Evolutionary conservation across 2,888 invertebrate genomes (phyloP).

Genomic region (Habroteleia sp.): DNA sequence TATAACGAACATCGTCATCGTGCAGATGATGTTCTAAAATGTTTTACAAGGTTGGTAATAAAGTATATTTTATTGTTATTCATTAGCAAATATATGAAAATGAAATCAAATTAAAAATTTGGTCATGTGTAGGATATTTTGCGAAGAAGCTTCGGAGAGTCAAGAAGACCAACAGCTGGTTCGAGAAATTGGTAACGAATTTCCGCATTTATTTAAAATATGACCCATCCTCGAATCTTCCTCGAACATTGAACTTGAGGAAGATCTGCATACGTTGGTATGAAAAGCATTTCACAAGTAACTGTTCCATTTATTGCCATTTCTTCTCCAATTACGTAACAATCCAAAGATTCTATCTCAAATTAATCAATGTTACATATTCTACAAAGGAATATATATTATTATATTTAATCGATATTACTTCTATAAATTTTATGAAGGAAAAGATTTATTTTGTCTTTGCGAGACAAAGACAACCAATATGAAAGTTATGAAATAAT

Average conservation of each 20-base stretch:
- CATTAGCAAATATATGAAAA: too few species aligned
- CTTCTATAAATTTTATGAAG: slow-evolving; percentile 36
- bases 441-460: slow-evolving; percentile 40
- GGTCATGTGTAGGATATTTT: slow-evolving; percentile 87
- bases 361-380: slow-evolving; percentile 47
- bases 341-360: slow-evolving; percentile 51
- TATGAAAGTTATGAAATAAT: slow-evolving; percentile 36
- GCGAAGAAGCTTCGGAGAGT: slow-evolving; percentile 89
- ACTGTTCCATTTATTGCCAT: slow-evolving; percentile 44
- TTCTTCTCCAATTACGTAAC: slow-evolving; percentile 17
- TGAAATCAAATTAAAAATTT: too few species aligned
- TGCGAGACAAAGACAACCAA: slow-evolving; percentile 6
- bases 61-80: too few species aligned
- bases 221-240: slow-evolving; percentile 75
- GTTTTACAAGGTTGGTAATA: slow-evolving; percentile 86
- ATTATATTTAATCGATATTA: slow-evolving; percentile 31
- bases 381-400: slow-evolving; percentile 26
- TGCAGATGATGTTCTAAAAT: slow-evolving; percentile 90
- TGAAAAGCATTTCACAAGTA: slow-evolving; percentile 58
- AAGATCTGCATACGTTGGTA: slow-evolving; percentile 76
- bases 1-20: slow-evolving; percentile 91
- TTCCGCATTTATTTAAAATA: slow-evolving; percentile 85
- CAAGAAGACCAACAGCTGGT: slow-evolving; percentile 89
- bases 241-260: slow-evolving; percentile 67
- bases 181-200: slow-evolving; percentile 91